Base-by-base conservation (phyloP, 2,888 invertebrate genomes). In the Drosophila antonietae region DNA sequence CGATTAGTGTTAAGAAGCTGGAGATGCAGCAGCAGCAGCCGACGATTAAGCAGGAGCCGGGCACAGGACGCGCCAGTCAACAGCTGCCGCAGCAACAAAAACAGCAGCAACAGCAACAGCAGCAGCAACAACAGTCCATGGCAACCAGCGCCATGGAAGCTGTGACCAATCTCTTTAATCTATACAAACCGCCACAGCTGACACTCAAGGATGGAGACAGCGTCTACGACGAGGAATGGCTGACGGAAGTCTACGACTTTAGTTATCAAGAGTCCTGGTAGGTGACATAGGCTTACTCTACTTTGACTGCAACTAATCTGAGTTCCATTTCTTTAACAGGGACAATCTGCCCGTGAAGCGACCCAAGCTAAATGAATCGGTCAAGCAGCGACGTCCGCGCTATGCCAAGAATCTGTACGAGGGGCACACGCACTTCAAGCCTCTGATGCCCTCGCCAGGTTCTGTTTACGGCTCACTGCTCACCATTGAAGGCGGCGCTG, bases 301-400 rank as follows among this genome's bases (percentile, higher is more conserved):
- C 23, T 12, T 6, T 2, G 31, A 5, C 6, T 6, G 10, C 12
- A 1, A 18, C 41, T 52, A 56, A 51, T 41, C 23, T n/a, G 6
- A 37, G 5, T 3, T 8, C 37, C 1, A 8, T 14, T 33, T 18
- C 1, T 3, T 33, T 2, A 5, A 2, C 58, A 95, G 97, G 97
- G 94, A 97, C 90, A 96, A 97, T 92, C 97, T 97, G 93, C 97
- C 98, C 0, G 96, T 98, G 72, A 98, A 98, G 93, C 95, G 97
- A 87, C 96, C 97, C 93, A 96, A 97, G 93, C 94, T 95, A 39
- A 94, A 93, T 55, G 93, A 95, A 83, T 90, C 92, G 41, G 92
- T 90, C 78, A 94, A 94, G 75, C 93, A 87, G 62, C 83, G 88
- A 80, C 87, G 90, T 55, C 92, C 92, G 55, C 91, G 93, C 78